phyloP scores from a whole-genome alignment of 2,888 invertebrate genomes.

The Danaus chrysippus region DNA sequence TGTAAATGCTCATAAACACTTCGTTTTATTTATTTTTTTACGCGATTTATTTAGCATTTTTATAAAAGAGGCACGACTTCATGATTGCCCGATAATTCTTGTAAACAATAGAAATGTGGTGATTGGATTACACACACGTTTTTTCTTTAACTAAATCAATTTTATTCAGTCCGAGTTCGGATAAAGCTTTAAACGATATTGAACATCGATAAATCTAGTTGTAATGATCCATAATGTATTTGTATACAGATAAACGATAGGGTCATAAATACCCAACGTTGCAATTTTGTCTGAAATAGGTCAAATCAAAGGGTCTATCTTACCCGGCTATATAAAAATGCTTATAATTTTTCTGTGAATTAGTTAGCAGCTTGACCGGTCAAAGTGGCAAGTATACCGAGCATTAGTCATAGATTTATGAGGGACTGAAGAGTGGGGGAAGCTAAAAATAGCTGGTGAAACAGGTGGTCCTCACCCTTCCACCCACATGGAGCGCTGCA shows the following conservation, averaged over 20 bases:
- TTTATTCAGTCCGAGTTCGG: conserved; percentile 13
- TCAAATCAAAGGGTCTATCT: no score
- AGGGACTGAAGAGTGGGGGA: conserved; percentile 49
- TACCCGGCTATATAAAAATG: no score
- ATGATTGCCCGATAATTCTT: conserved; percentile 27
- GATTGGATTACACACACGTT: conserved; percentile 16
- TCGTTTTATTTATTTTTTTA: conserved; percentile 15
- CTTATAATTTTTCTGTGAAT: not conserved
- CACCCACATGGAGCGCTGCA: conserved; percentile 39
- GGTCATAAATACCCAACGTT: no score
- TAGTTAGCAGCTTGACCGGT: conserved; percentile 23
- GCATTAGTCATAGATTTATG: conserved; percentile 73
- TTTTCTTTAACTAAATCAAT: conserved; percentile 11
- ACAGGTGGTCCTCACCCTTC: conserved; percentile 65
- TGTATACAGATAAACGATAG: no score
- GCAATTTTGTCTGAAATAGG: no score
- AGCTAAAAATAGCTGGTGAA: conserved; percentile 67
- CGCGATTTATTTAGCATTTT: conserved; percentile 22
- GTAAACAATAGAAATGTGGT: conserved; percentile 29
- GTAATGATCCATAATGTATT: not conserved
- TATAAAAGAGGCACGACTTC: conserved; percentile 24
- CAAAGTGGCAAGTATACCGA: conserved; percentile 40
- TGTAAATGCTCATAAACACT: conserved; percentile 19
- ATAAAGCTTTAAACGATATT: conserved; percentile 19
- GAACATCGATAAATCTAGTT: conserved; percentile 11